A percentile compares a stretch with the other conserved stretches of the same genome.
phyloP scores from a whole-genome alignment of 2,113 vertebrate genomes.

The Suncus etruscus region DNA sequence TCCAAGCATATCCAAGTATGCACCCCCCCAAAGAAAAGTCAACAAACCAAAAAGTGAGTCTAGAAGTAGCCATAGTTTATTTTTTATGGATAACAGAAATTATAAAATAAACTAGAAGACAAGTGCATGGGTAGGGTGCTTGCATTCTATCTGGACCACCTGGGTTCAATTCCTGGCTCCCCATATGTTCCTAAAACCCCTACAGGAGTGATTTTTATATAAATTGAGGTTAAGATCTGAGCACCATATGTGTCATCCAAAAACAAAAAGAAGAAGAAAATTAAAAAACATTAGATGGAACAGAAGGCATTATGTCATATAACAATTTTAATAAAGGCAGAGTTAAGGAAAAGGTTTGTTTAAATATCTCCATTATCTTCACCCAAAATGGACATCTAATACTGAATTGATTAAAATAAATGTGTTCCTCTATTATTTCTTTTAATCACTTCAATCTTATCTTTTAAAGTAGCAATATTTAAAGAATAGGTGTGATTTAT shows the following conservation, averaged over 20 bases:
- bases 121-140: too few relatives aligned
- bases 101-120: conserved; percentile 21
- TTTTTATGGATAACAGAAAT: conserved; percentile 60
- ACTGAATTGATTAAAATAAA: conserved; percentile 40
- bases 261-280: too few relatives aligned
- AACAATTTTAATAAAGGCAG: background rate
- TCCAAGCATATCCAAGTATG: too few relatives aligned
- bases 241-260: too few relatives aligned
- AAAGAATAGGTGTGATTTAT: conserved; percentile 26
- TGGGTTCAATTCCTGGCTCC: too few relatives aligned
- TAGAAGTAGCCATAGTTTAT: background rate
- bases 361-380: background rate
- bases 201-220: too few relatives aligned
- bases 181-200: background rate
- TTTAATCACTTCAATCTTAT: conserved; percentile 17
- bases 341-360: background rate
- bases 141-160: too few relatives aligned
- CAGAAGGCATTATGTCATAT: background rate
- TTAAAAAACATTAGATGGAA: background rate
- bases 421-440: background rate
- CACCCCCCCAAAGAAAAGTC: too few relatives aligned
- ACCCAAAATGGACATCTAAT: background rate
- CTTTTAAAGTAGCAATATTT: conserved; percentile 47
- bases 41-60: background rate
- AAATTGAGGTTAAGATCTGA: too few relatives aligned